phyloP scores from a whole-genome alignment of 2,888 invertebrate species.

The Plutella xylostella region DNA sequence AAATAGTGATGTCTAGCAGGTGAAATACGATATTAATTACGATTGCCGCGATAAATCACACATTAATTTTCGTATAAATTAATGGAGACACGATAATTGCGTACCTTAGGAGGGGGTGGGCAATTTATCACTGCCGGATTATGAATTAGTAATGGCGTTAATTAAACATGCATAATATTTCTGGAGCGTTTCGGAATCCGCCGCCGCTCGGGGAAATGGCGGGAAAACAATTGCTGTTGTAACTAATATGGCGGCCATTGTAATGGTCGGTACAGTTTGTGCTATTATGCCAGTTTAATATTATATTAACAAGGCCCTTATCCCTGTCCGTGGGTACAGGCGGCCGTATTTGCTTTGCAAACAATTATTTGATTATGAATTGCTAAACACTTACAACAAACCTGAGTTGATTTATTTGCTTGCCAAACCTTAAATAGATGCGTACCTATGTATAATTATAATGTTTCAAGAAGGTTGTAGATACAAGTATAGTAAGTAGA shows the following conservation, averaged over 20 bases:
- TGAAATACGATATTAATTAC: slow-evolving; percentile 58
- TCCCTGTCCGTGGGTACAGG: too few relatives aligned
- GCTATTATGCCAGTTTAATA: not conserved
- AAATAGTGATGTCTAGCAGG: slow-evolving; percentile 31
- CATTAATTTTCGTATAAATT: slow-evolving; percentile 56
- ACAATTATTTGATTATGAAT: too few relatives aligned
- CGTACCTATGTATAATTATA: too few relatives aligned
- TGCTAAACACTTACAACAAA: too few relatives aligned
- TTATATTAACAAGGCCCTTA: not conserved
- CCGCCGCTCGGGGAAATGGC: too few relatives aligned
- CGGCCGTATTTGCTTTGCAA: too few relatives aligned
- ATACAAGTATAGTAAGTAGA: too few relatives aligned
- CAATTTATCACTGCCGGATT: slow-evolving; percentile 68
- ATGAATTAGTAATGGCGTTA: slow-evolving; percentile 63
- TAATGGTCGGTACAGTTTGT: not conserved
- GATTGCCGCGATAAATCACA: slow-evolving; percentile 57
- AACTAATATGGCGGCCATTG: slow-evolving; percentile 1
- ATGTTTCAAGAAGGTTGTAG: too few relatives aligned
- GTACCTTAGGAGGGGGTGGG: slow-evolving; percentile 45
- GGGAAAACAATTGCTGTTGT: slow-evolving; percentile 16
- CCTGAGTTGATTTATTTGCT: too few relatives aligned
- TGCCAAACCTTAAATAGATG: too few relatives aligned
- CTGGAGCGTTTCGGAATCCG: slow-evolving; percentile 43
- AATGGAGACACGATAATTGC: slow-evolving; percentile 68
- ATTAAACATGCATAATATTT: slow-evolving; percentile 65